Evolutionary conservation across 2,113 vertebrate species (phyloP).

Genomic region (Psilopsiagon aurifrons): DNA sequence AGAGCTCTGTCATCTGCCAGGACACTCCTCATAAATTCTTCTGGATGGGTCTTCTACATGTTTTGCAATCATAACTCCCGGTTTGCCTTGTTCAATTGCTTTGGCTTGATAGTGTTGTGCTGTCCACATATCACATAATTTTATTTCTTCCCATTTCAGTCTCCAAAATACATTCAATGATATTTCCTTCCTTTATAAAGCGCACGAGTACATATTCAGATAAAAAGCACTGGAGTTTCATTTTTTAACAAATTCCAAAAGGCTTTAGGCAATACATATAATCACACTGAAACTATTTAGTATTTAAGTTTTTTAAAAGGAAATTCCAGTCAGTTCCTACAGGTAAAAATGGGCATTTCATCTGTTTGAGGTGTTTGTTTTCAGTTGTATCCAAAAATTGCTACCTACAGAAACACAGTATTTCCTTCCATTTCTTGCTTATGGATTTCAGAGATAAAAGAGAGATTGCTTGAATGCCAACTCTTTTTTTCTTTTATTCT

Average conservation of each 20-base stretch:
- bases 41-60: not conserved
- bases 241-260: not conserved
- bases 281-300: not conserved
- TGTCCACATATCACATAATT: accelerated
- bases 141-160: not conserved
- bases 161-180: not conserved
- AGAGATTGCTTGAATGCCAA: not conserved
- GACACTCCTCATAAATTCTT: not conserved
- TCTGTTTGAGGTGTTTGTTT: not conserved
- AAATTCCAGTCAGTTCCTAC: not conserved
- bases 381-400: not conserved
- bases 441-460: not conserved
- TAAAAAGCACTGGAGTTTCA: not conserved
- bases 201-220: not conserved
- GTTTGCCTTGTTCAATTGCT: not conserved
- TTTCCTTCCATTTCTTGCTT: not conserved
- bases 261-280: not conserved
- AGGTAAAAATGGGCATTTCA: not conserved
- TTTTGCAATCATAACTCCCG: not conserved
- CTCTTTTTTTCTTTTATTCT: not conserved
- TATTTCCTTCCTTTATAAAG: not conserved
- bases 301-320: not conserved
- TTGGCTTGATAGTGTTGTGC: not conserved
- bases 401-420: not conserved
- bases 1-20: not conserved